phyloP scores from a whole-genome alignment of 2,113 vertebrate species.

The Origma solitaria region DNA sequence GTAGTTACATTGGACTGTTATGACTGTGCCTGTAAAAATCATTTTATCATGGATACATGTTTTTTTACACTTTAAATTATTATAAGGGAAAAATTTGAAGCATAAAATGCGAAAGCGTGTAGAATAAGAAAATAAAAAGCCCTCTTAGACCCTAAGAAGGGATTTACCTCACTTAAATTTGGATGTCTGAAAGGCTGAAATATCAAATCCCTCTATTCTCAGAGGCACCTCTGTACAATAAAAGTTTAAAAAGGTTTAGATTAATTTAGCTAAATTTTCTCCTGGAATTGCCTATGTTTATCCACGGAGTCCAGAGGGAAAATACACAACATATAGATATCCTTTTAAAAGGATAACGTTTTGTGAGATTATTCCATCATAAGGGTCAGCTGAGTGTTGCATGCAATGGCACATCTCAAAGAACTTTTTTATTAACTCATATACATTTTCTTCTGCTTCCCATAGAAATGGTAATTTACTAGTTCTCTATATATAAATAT shows the following conservation, averaged over 20 bases:
- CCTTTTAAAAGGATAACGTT: neutral
- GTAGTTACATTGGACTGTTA: neutral
- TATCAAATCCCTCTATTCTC: neutral
- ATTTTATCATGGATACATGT: neutral
- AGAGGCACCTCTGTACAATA: neutral
- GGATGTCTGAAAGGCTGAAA: neutral
- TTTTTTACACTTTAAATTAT: neutral
- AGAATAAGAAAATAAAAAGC: neutral
- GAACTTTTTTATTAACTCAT: neutral
- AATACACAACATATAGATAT: neutral
- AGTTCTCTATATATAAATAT: neutral
- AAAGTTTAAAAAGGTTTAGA: neutral
- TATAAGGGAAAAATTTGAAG: neutral
- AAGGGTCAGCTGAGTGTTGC: neutral
- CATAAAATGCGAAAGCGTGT: neutral
- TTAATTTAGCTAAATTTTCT: neutral
- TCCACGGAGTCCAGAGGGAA: neutral
- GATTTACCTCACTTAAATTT: neutral
- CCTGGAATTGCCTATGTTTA: neutral
- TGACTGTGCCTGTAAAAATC: neutral
- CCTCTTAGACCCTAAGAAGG: neutral
- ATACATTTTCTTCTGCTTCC: neutral
- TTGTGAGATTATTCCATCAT: neutral
- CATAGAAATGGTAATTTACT: rapidly evolving
- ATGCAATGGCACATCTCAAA: neutral